Percentiles rank a stretch among this genome's conserved stretches.
phyloP scores from a whole-genome alignment of 2,888 invertebrate genomes.

The Camponotus fellah region DNA sequence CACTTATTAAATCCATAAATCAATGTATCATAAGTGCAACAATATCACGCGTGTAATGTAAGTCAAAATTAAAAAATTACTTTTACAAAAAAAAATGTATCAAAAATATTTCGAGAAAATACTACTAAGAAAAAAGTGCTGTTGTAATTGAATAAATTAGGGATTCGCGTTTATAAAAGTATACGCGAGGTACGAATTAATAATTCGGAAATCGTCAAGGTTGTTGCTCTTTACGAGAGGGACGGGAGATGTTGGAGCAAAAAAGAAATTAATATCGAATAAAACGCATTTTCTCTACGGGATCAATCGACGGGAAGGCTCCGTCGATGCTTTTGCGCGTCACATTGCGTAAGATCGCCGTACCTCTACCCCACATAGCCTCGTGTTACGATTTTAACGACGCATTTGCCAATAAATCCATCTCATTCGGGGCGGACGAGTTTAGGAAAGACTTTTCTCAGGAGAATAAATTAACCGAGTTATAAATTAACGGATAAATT shows the following conservation, averaged over 20 bases:
- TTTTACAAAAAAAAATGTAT: too few relatives aligned
- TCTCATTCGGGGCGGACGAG: neutral
- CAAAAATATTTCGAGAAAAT: too few relatives aligned
- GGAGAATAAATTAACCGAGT: neutral
- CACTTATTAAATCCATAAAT: neutral
- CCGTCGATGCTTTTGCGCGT: conserved; percentile 36
- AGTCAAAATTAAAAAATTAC: too few relatives aligned
- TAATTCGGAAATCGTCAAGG: neutral
- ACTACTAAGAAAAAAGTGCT: too few relatives aligned
- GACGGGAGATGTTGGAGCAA: neutral
- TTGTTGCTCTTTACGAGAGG: too few relatives aligned
- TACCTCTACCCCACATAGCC: conserved; percentile 37
- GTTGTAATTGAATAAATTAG: too few relatives aligned
- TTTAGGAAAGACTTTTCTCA: neutral
- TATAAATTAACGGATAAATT: neutral
- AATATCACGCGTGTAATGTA: too few relatives aligned
- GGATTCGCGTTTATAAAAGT: too few relatives aligned
- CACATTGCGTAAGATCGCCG: conserved; percentile 41
- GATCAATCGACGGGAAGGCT: conserved; percentile 36
- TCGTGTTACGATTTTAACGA: neutral
- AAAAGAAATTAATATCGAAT: neutral
- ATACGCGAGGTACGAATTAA: neutral
- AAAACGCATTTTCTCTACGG: neutral
- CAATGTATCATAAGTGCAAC: too few relatives aligned
- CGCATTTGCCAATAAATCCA: neutral